Percentiles rank a stretch among this genome's conserved stretches.
Evolutionary conservation across 2,888 invertebrate species (phyloP).

Genomic region (Dicycla oo): DNA sequence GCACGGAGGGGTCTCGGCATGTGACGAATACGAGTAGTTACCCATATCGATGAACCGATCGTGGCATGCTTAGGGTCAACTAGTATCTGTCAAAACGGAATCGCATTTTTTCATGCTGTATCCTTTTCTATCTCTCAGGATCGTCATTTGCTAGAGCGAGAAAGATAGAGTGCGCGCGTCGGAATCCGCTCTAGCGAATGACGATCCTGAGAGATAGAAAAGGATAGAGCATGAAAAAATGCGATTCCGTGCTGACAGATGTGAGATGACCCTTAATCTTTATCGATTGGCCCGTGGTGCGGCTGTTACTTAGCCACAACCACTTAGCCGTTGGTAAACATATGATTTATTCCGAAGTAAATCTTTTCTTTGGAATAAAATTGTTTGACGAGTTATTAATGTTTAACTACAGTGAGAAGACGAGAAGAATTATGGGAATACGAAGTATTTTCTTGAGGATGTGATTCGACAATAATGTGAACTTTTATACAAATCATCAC

Average conservation of each 20-base stretch:
- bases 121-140: too few relatives aligned
- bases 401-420: neutral
- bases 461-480: neutral
- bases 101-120: too few relatives aligned
- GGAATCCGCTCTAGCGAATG: too few relatives aligned
- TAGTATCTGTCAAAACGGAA: too few relatives aligned
- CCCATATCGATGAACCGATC: neutral
- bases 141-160: too few relatives aligned
- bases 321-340: neutral
- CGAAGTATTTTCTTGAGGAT: neutral
- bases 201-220: too few relatives aligned
- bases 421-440: constrained; percentile 1
- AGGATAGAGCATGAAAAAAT: too few relatives aligned
- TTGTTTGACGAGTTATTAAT: neutral
- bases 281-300: neutral
- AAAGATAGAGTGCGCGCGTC: too few relatives aligned
- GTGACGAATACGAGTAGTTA: too few relatives aligned
- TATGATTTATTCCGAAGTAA: neutral
- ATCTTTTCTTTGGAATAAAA: neutral
- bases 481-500: constrained; percentile 6
- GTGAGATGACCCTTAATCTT: too few relatives aligned
- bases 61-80: too few relatives aligned
- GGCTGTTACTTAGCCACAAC: neutral
- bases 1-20: neutral
- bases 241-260: too few relatives aligned